These are phyloP conservation scores for Sebastes itinus DNA, from an alignment of 2,797 vertebrate genomes.

Conservation along the genomic window DNA sequence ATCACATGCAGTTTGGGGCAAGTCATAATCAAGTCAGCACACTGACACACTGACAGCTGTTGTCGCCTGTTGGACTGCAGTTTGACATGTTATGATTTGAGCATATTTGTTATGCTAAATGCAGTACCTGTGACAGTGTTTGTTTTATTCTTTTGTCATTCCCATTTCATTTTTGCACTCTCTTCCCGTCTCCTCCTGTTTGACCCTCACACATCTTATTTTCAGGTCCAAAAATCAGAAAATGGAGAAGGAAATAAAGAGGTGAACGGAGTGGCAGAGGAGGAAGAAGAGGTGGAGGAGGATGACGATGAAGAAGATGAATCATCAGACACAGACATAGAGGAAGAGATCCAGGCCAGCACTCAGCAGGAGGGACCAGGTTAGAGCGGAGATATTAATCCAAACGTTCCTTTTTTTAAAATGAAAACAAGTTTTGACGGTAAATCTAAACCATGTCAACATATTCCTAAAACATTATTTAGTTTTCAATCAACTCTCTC, in stretches of 20 bases:
- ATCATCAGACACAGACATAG: conserved; percentile 86
- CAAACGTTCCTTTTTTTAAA: not conserved
- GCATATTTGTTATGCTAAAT: too few species aligned
- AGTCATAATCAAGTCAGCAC: too few species aligned
- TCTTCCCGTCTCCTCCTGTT: not conserved
- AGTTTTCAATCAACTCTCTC: not conserved
- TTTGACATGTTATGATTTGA: too few species aligned
- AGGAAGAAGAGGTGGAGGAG: conserved; percentile 34
- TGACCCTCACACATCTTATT: not conserved
- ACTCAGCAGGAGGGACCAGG: conserved; percentile 70
- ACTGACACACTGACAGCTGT: too few species aligned
- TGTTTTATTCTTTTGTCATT: not conserved
- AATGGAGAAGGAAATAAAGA: conserved; percentile 34
- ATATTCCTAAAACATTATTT: not conserved
- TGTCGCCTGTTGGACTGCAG: too few species aligned
- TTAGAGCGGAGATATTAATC: conserved; percentile 32
- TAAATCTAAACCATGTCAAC: not conserved
- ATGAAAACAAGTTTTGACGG: not conserved
- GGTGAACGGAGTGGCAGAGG: conserved; percentile 27
- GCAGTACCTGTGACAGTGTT: not conserved
- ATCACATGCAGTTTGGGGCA: too few species aligned
- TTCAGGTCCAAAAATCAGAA: conserved; percentile 54
- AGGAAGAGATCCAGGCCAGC: conserved; percentile 84
- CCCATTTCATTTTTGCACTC: too few species aligned
- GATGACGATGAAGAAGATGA: conserved; percentile 84